These are phyloP conservation scores for Phlogophora meticulosa DNA, from an alignment of 2,888 invertebrate genomes.

Conservation along the genomic window DNA sequence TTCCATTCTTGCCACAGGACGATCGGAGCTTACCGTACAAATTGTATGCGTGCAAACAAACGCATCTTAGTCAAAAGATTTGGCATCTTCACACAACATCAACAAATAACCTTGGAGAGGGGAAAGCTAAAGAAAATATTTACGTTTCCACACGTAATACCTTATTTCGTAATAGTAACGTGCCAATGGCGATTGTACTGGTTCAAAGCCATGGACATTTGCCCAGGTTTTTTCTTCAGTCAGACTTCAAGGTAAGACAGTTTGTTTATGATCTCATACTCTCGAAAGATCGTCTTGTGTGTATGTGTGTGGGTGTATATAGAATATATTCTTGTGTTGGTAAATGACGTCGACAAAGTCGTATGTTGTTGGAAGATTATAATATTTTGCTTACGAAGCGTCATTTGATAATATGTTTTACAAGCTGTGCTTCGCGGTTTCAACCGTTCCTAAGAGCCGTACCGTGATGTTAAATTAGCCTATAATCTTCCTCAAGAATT, in stretches of 20 bases:
- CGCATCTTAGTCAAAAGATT: constrained; percentile 3
- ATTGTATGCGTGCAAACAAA: too few species aligned
- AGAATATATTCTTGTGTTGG: constrained; percentile 9
- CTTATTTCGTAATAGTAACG: constrained; percentile 17
- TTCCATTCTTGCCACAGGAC: too few species aligned
- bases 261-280: constrained; percentile 48
- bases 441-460: too few species aligned
- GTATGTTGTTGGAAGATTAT: not conserved
- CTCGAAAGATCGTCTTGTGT: constrained; percentile 42
- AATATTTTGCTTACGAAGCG: not conserved
- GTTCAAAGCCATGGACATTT: constrained; percentile 59
- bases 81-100: not conserved
- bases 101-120: not conserved
- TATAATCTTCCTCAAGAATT: too few species aligned
- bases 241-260: constrained; percentile 40
- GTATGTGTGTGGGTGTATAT: constrained; percentile 21
- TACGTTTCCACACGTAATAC: constrained; percentile 29
- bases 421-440: too few species aligned
- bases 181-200: constrained; percentile 5
- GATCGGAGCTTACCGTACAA: too few species aligned
- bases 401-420: too few species aligned
- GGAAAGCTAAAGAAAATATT: constrained; percentile 19
- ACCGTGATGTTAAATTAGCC: too few species aligned
- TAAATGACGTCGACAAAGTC: constrained; percentile 4
- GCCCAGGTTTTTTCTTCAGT: constrained; percentile 43